Conservation (phyloP, 2,888 invertebrate genomes). For the Rhagium mordax region DNA sequence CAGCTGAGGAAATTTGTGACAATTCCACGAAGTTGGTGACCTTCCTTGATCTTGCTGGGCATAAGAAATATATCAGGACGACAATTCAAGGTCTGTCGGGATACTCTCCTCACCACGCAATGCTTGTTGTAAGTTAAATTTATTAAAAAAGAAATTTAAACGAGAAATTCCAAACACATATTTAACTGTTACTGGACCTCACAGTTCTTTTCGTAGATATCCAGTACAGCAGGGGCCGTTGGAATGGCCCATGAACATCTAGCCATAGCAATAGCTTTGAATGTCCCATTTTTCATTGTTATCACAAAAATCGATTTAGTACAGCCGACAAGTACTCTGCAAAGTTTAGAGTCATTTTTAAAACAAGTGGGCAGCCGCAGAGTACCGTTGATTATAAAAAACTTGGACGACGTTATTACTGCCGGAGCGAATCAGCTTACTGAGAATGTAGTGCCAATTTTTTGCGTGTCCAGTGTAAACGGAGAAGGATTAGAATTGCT, state of each 20-base stretch:
- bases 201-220: slow-evolving; percentile 78
- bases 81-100: slow-evolving; percentile 96
- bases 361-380: slow-evolving; percentile 78
- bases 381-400: slow-evolving; percentile 78
- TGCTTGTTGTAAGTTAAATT: slow-evolving; percentile 80
- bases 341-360: slow-evolving; percentile 76
- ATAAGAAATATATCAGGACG: slow-evolving; percentile 95
- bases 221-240: slow-evolving; percentile 85
- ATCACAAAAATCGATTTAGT: slow-evolving; percentile 95
- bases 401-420: slow-evolving; percentile 82
- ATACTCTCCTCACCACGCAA: slow-evolving; percentile 92
- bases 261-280: slow-evolving; percentile 84
- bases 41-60: slow-evolving; percentile 96
- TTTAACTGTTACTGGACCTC: too few relatives aligned
- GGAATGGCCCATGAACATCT: slow-evolving; percentile 94
- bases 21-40: slow-evolving; percentile 93
- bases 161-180: too few relatives aligned
- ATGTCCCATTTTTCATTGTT: slow-evolving; percentile 93
- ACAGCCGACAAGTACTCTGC: slow-evolving; percentile 72
- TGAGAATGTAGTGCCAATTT: slow-evolving; percentile 82
- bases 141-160: neutral
- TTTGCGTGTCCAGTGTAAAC: slow-evolving; percentile 92
- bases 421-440: slow-evolving; percentile 80
- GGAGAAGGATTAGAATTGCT: slow-evolving; percentile 89
- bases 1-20: slow-evolving; percentile 95